Percentiles rank a stretch among this genome's conserved stretches.
phyloP scores from a whole-genome alignment of 2,113 vertebrate species.

The Brachypodius melanocephalos region DNA sequence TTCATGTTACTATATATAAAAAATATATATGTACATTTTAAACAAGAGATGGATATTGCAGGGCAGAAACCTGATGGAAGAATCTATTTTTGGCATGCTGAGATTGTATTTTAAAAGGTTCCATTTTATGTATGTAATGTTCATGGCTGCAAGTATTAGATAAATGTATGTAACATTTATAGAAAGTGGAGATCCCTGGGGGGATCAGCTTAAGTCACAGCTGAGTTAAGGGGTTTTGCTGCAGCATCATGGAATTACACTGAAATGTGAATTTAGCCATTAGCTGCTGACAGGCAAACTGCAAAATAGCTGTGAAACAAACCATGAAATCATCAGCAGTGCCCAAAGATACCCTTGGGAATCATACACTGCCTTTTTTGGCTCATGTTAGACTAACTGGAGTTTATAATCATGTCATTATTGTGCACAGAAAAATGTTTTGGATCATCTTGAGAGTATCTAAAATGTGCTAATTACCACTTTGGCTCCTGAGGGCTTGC shows the following conservation, averaged over 20 bases:
- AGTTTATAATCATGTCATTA: not conserved
- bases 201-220: not conserved
- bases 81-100: conserved; percentile 61
- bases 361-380: not conserved
- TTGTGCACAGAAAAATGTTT: not conserved
- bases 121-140: not conserved
- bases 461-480: not conserved
- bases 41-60: conserved; percentile 19
- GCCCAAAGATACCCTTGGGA: not conserved
- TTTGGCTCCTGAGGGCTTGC: not conserved
- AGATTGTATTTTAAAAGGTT: conserved; percentile 37
- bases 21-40: not conserved
- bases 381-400: not conserved
- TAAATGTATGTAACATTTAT: not conserved
- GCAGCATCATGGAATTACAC: not conserved
- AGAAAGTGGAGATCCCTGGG: not conserved
- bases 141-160: not conserved
- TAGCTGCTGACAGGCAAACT: not conserved
- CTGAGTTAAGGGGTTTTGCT: not conserved
- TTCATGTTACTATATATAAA: conserved; percentile 22
- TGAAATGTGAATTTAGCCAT: conserved; percentile 18
- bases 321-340: not conserved
- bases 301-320: conserved; percentile 2
- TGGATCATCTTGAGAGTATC: not conserved
- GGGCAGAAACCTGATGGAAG: conserved; percentile 19